Base-by-base conservation (phyloP, 1,140 invertebrate genomes). In the Drosophila mayri region DNA sequence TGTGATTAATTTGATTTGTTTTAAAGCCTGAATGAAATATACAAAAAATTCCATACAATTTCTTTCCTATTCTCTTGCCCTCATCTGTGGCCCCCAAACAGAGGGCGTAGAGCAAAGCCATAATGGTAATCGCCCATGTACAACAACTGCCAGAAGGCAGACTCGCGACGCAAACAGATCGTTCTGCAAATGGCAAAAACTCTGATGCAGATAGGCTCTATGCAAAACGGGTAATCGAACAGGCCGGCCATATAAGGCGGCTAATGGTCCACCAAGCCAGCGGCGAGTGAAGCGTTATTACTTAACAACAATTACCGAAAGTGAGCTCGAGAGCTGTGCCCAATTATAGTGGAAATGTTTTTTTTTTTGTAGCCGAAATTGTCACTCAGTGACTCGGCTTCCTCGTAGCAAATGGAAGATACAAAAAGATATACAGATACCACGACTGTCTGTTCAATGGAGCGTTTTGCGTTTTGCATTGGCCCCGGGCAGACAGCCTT, bases 251-350 rank as follows among this genome's bases (percentile, higher is more conserved):
- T 60, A 73, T 73, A 72, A 50, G 70, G 70, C 30, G 70, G 30
- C 66, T 58, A 73, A 72, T 73, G 70, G 70, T 60, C 66, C 49
- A 50, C n/a, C 46, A 58, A 72, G 41, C 65, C 52, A 58, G 67
- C 16, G 20, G 25, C 52, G 54, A 30, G 30, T 25, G 30, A 60
- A 47, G 62, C 62, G 63, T 54, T 70, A 50, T 72, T 72, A 72
- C 72, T 76, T 65, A 76, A 76, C 72, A 65, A 76, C 72, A 76
- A 76, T 76, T 76, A 64, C 73, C 62, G 73, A 76, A 76, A 76
- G 73, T 76, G 61, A 76, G 46, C 61, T 74, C 50, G 52, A 65
- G 49, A 50, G 49, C 32, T 73, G 47, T 70, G 64, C 47, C 70
- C 70, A 73, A 73, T 73, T 73, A 73, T 72, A 60, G 70, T 30